Conservation (phyloP, 2,888 invertebrate genomes). For the Hyalella azteca region DNA sequence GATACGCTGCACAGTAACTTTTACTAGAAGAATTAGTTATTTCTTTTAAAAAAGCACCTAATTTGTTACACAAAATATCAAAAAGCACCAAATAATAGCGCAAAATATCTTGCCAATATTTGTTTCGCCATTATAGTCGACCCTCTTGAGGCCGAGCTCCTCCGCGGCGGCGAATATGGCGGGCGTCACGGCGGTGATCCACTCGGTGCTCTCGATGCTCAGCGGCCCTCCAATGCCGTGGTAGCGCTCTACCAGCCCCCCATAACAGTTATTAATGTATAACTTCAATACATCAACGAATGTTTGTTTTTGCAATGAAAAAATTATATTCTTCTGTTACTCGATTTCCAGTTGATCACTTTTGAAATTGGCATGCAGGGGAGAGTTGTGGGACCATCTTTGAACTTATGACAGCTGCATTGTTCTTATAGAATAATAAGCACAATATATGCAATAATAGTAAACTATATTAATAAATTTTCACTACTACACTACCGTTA, state of each 20-base stretch:
- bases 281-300: no score
- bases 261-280: no score
- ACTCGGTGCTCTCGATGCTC: constrained; percentile 77
- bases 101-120: neutral
- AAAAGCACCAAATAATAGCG: no score
- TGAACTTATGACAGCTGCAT: constrained; percentile 60
- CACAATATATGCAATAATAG: neutral
- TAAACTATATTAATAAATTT: neutral
- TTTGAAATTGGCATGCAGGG: no score
- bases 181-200: constrained; percentile 81
- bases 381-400: constrained; percentile 65
- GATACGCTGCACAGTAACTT: no score
- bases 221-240: constrained; percentile 79
- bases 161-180: constrained; percentile 79
- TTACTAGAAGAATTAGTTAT: no score
- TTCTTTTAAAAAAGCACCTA: neutral
- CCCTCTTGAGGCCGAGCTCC: constrained; percentile 72
- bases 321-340: no score
- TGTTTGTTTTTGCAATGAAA: no score
- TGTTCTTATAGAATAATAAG: constrained; percentile 69
- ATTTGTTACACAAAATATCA: neutral
- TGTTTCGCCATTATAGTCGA: neutral
- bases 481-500: constrained; percentile 17
- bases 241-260: no score
- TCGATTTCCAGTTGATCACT: no score